These are phyloP conservation scores for Oreochromis tanganicae DNA, from an alignment of 2,113 vertebrate species.

Conservation along the genomic window DNA sequence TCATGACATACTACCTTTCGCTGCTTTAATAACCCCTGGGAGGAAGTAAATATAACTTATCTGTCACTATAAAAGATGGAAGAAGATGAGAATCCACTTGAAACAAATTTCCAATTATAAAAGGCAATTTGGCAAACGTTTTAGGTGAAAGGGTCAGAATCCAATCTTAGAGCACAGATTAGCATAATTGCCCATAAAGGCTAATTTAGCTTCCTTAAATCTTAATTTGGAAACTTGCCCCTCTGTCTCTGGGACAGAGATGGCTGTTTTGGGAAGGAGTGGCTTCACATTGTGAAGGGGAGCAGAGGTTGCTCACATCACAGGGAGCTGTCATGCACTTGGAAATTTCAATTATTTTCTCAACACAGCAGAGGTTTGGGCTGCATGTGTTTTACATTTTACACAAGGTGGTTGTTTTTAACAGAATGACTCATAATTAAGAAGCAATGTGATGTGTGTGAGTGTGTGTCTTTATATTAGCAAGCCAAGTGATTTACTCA, in stretches of 20 bases:
- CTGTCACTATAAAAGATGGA: slow-evolving; percentile 23
- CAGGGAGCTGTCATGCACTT: not conserved
- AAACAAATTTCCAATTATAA: slow-evolving; percentile 62
- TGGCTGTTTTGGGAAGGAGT: not conserved
- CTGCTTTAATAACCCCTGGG: slow-evolving; percentile 27
- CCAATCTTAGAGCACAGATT: slow-evolving; percentile 49
- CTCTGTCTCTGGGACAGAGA: not conserved
- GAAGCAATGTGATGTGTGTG: not conserved
- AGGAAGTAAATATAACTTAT: slow-evolving; percentile 46
- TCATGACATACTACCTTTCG: not conserved
- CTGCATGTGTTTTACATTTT: not conserved
- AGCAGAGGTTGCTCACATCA: not conserved
- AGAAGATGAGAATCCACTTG: slow-evolving; percentile 37
- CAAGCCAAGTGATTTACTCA: not conserved
- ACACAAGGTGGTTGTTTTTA: not conserved
- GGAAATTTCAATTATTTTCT: slow-evolving; percentile 23
- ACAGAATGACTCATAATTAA: not conserved
- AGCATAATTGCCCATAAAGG: slow-evolving; percentile 64
- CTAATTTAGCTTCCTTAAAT: slow-evolving; percentile 52
- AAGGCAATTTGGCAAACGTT: slow-evolving; percentile 49
- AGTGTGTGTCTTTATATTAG: not conserved
- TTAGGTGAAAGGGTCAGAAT: slow-evolving; percentile 50
- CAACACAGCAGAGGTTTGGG: not conserved
- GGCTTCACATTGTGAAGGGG: not conserved
- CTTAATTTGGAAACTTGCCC: slow-evolving; percentile 52